Evolutionary conservation across 2,888 invertebrate species (phyloP).

Genomic region (Tachina lurida): DNA sequence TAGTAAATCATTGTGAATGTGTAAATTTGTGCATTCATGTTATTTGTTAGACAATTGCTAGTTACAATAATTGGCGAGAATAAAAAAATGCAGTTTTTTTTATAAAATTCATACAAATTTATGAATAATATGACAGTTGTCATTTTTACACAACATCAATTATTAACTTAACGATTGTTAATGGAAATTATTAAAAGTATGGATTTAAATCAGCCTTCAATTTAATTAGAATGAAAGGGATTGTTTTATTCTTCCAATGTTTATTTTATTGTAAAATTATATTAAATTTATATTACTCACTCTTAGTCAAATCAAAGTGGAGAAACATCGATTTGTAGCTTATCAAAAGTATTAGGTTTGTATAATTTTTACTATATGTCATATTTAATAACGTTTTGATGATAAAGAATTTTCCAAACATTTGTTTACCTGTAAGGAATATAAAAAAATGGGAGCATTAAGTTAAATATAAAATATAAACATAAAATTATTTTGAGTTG

Average conservation of each 20-base stretch:
- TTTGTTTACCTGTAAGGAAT: constrained; percentile 37
- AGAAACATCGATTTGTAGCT: too few relatives aligned
- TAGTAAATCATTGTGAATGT: not conserved
- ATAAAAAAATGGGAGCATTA: not conserved
- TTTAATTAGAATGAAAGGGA: constrained; percentile 14
- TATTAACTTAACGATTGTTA: constrained; percentile 30
- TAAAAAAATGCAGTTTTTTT: not conserved
- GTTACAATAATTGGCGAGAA: constrained; percentile 54
- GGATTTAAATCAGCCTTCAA: constrained; percentile 31
- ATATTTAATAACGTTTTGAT: not conserved
- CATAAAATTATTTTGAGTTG: not conserved
- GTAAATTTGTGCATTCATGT: constrained; percentile 11
- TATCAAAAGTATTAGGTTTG: too few relatives aligned
- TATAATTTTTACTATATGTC: too few relatives aligned
- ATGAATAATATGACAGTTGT: constrained; percentile 41
- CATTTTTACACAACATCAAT: constrained; percentile 45
- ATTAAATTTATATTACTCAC: too few relatives aligned
- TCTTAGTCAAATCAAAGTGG: too few relatives aligned
- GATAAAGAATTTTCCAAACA: not conserved
- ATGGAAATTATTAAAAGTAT: constrained; percentile 13
- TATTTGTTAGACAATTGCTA: constrained; percentile 41
- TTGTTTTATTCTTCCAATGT: too few relatives aligned
- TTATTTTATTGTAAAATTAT: too few relatives aligned
- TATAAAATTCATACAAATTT: constrained; percentile 15
- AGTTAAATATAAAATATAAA: not conserved